Percentiles rank a stretch among this genome's conserved stretches.
phyloP scores from a whole-genome alignment of 2,797 vertebrate species.

The Erethizon dorsatum region DNA sequence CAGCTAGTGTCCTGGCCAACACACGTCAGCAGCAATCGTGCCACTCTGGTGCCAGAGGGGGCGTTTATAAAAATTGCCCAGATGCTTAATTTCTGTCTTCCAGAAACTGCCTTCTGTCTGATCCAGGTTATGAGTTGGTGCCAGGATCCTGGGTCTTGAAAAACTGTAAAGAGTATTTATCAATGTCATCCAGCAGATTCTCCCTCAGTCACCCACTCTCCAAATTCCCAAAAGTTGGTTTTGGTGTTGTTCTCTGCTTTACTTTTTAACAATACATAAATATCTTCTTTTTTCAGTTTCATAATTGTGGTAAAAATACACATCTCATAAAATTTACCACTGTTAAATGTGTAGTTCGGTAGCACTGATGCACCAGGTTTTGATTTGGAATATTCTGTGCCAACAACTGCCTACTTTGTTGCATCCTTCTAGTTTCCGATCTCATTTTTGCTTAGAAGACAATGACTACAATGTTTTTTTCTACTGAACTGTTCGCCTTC shows the following conservation, averaged over 20 bases:
- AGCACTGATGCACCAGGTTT: background rate
- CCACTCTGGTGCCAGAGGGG: background rate
- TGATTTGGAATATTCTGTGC: background rate
- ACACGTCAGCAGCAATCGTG: background rate
- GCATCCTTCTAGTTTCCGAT: background rate
- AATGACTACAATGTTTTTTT: constrained; percentile 44
- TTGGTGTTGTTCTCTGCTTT: background rate
- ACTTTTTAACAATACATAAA: background rate
- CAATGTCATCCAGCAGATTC: constrained; percentile 6
- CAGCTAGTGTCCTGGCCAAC: background rate
- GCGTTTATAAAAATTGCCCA: constrained; percentile 65
- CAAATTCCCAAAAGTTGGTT: background rate
- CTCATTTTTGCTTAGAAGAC: constrained; percentile 36
- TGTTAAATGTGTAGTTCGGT: background rate
- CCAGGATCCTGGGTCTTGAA: constrained; percentile 58
- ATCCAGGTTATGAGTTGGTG: constrained; percentile 44
- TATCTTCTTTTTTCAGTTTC: background rate
- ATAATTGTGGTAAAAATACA: constrained; percentile 55
- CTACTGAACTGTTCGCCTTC: background rate
- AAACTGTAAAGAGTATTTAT: constrained; percentile 56
- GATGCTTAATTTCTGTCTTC: constrained; percentile 68
- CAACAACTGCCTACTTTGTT: background rate
- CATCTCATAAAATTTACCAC: background rate
- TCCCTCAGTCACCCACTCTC: background rate
- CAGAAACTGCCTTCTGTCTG: constrained; percentile 68